Evolutionary conservation across 2,113 vertebrate species (phyloP), one percentile per base, ranked within the genome.

Genomic region (Zosterops borbonicus): DNA sequence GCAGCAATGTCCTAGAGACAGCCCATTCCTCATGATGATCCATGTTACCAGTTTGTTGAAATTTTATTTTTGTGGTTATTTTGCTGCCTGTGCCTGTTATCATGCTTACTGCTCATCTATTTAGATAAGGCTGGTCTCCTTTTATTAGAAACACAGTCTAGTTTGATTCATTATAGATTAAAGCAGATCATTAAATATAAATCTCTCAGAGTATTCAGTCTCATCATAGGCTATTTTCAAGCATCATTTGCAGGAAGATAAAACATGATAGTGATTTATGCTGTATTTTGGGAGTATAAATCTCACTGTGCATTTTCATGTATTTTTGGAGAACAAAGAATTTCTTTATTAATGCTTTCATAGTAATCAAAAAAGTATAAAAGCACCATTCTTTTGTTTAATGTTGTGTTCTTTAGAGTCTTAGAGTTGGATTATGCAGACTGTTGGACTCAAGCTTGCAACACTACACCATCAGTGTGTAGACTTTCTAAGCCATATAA

Each of bases 201-300:
- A 94, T 93, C 55, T 94, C 92, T 95, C 80, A 19, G 74, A 74
- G 49, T 55, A 91, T 86, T 95, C 92, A 60, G 11, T 75, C 83
- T 87, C 92, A 83, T 92, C 77, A 31, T 12, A 59, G 62, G 42
- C 67, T 77, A 49, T 86, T 83, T 90, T 88, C 15, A 2, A 83
- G 65, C 68, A 70, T 67, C 28, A 68, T 94, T 91, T 97, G 92
- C 50, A 71, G 80, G 77, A 94, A 83, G 88, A 96, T 94, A 95
- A 95, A 83, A 59, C 42, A 6, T 92, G 95, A 82, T 82, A 91
- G 59, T 96, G 94, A 97, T 96, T 97, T 95, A 96, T 94, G 88
- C 85, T 76, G 35, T 35, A 74, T 95, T 94, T 95, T 93, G 83
- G 71, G 71, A 67, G 63, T 90, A 64, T 86, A 96, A 96, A 94